Evolutionary conservation across 2,888 invertebrate species (phyloP).

Genomic region (Steinernema hermaphroditum): DNA sequence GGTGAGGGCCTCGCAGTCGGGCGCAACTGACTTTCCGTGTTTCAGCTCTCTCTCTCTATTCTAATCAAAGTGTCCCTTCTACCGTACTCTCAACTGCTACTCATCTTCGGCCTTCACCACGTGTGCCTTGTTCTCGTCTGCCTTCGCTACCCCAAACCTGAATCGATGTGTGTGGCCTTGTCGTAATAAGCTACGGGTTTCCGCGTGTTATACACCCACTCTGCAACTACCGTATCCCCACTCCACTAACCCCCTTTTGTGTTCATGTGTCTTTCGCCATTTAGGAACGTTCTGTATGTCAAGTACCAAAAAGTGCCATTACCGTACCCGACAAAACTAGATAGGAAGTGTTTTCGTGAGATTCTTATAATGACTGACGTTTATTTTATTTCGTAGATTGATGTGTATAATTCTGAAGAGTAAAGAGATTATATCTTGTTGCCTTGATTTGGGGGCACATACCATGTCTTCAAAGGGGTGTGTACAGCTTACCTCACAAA

Average conservation of each 20-base stretch:
- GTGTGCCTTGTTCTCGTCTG: slow-evolving; percentile 9
- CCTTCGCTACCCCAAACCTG: slow-evolving; percentile 11
- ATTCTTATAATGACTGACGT: not conserved
- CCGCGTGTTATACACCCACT: not conserved
- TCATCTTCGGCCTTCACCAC: not conserved
- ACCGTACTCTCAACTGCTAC: slow-evolving; percentile 12
- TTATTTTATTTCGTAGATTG: slow-evolving; percentile 3
- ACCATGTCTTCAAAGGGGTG: not conserved
- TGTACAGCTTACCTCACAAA: not conserved
- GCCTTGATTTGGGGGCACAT: not conserved
- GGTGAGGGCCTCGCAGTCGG: not conserved
- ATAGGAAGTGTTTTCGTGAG: not conserved
- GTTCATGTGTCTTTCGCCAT: not conserved
- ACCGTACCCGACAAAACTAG: not conserved
- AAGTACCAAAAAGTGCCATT: not conserved
- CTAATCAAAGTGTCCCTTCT: not conserved
- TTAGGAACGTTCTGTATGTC: not conserved
- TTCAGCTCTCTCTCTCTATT: slow-evolving; percentile 4
- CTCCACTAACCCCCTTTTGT: not conserved
- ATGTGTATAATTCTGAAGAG: slow-evolving; percentile 25
- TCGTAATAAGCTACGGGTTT: slow-evolving; percentile 21
- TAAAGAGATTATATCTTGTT: slow-evolving; percentile 11
- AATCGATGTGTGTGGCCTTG: slow-evolving; percentile 24
- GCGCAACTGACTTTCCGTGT: not conserved
- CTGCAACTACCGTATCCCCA: slow-evolving; percentile 8